phyloP scores from a whole-genome alignment of 1,140 invertebrate genomes.

The Hermatobates lingyangjiaoensis region DNA sequence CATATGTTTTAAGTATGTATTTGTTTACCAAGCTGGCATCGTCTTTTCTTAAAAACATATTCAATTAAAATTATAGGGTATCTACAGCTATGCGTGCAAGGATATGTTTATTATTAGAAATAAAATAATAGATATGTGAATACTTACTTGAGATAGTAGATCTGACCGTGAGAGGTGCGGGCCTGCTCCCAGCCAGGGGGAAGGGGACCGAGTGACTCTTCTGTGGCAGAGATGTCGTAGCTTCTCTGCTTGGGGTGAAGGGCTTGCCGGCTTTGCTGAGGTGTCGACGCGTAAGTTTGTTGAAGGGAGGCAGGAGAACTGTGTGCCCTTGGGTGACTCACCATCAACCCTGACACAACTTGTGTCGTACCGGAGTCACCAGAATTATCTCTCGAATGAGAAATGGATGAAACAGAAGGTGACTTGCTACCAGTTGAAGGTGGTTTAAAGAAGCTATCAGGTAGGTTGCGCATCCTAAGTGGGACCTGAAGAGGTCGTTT shows the following conservation, averaged over 20 bases:
- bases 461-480: conserved; percentile 84
- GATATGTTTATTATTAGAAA: too few relatives aligned
- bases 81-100: too few relatives aligned
- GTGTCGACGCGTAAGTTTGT: conserved; percentile 69
- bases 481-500: conserved; percentile 72
- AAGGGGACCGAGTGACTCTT: conserved; percentile 65
- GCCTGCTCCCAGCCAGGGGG: conserved; percentile 92
- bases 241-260: conserved; percentile 72
- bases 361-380: conserved; percentile 58
- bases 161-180: conserved; percentile 75
- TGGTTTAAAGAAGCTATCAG: conserved; percentile 91
- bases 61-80: too few relatives aligned
- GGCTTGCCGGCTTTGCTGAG: conserved; percentile 32
- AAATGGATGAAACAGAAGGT: conserved; percentile 42
- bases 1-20: too few relatives aligned
- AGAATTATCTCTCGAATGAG: conserved; percentile 79
- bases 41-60: too few relatives aligned
- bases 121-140: too few relatives aligned
- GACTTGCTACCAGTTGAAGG: conserved; percentile 76
- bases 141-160: conserved; percentile 95
- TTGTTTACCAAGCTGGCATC: too few relatives aligned
- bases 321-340: conserved; percentile 73
- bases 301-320: conserved; percentile 87
- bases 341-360: conserved; percentile 29
- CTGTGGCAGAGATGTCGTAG: conserved; percentile 60